phyloP scores from a whole-genome alignment of 2,113 vertebrate genomes.

The Phrynosoma platyrhinos region DNA sequence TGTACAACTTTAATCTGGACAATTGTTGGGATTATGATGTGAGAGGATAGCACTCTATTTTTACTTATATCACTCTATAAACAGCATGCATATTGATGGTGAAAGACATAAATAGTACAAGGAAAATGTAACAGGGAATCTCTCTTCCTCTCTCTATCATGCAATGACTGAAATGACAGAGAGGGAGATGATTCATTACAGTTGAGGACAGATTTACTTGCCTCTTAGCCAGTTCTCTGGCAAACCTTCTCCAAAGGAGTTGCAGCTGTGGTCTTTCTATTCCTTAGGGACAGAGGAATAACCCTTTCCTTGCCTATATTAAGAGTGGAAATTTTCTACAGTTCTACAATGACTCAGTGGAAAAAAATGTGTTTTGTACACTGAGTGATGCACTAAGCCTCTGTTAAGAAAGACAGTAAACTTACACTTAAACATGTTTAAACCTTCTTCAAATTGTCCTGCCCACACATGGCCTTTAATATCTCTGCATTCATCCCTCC shows the following conservation, averaged over 20 bases:
- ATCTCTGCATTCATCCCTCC: background rate
- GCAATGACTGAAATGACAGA: background rate
- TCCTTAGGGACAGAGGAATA: background rate
- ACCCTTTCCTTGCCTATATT: background rate
- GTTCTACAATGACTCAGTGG: background rate
- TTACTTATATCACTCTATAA: too few relatives aligned
- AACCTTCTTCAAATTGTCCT: background rate
- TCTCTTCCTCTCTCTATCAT: background rate
- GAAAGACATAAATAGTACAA: background rate
- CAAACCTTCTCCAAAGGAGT: rapidly evolving
- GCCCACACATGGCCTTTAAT: background rate
- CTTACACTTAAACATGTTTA: background rate
- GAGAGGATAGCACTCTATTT: background rate
- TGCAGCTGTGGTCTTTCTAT: background rate
- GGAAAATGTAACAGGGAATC: background rate
- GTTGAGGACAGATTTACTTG: background rate
- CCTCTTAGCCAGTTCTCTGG: background rate
- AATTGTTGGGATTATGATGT: too few relatives aligned
- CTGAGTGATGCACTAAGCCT: background rate
- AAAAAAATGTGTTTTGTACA: background rate
- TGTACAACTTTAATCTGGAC: too few relatives aligned
- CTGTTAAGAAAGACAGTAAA: background rate
- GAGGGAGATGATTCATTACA: conserved; percentile 12
- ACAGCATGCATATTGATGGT: background rate
- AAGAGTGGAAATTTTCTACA: background rate